These are phyloP conservation scores for Monopis laevigella DNA, from an alignment of 2,888 invertebrate genomes.

Conservation along the genomic window DNA sequence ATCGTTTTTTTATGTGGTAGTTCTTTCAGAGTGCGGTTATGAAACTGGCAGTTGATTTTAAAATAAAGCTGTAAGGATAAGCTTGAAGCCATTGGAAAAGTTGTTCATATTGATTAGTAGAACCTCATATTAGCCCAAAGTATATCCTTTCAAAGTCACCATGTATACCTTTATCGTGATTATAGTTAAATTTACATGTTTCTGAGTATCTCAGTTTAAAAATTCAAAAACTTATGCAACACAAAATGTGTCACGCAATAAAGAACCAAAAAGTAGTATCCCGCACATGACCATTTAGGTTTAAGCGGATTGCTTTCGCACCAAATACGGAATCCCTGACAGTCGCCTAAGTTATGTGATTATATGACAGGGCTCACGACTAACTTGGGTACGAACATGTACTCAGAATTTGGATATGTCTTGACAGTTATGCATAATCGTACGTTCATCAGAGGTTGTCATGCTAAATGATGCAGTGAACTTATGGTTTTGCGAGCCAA, in stretches of 20 bases:
- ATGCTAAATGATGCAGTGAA: constrained; percentile 40
- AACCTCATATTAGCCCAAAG: no score
- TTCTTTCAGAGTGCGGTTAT: no score
- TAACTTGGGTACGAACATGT: constrained; percentile 24
- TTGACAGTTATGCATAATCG: constrained; percentile 36
- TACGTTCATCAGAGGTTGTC: constrained; percentile 31
- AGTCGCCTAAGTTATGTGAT: constrained; percentile 61
- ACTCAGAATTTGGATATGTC: constrained; percentile 33
- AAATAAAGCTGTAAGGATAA: no score
- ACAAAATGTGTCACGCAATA: constrained; percentile 36
- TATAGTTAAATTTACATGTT: no score
- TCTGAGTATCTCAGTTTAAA: no score
- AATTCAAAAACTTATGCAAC: constrained; percentile 26
- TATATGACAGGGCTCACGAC: constrained; percentile 45
- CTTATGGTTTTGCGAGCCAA: constrained; percentile 27
- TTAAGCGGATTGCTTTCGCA: constrained; percentile 63
- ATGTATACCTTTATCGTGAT: no score
- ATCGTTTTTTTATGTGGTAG: no score
- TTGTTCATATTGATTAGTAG: no score
- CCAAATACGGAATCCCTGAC: constrained; percentile 61
- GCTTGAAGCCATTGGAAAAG: no score
- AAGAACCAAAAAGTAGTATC: constrained; percentile 49
- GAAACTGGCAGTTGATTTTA: no score
- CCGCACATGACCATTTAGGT: constrained; percentile 48
- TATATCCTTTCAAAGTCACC: no score